Percentiles rank a stretch among this genome's conserved stretches.
Evolutionary conservation across 2,113 vertebrate genomes (phyloP).

Genomic region (Chloropsis cyanopogon): DNA sequence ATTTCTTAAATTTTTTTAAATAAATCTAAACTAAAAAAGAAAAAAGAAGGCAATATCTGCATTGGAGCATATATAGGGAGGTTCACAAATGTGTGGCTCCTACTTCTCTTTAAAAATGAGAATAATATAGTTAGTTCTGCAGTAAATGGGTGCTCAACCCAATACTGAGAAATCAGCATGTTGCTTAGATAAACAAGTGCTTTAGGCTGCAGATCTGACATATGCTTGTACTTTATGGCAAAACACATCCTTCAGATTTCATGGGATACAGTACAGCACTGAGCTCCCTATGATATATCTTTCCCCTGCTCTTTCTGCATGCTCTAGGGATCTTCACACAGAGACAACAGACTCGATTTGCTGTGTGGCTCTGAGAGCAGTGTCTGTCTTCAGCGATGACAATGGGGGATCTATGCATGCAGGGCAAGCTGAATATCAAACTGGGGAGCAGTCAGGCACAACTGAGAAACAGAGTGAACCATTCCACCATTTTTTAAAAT

Average conservation of each 20-base stretch:
- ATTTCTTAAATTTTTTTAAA: background rate
- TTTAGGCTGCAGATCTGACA: conserved; percentile 16
- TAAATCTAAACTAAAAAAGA: background rate
- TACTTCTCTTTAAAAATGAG: background rate
- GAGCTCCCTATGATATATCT: background rate
- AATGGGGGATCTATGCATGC: background rate
- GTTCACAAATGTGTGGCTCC: background rate
- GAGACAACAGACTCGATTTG: background rate
- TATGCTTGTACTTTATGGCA: background rate
- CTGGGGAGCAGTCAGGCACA: conserved; percentile 3
- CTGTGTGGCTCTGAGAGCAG: background rate
- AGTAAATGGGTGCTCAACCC: background rate
- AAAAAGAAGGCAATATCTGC: background rate
- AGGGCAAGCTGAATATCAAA: conserved; percentile 4
- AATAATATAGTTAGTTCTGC: background rate
- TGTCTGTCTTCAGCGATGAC: conserved; percentile 1
- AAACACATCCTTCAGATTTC: background rate
- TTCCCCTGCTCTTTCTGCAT: background rate
- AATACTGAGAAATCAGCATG: background rate
- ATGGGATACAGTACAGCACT: background rate
- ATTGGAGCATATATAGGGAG: background rate
- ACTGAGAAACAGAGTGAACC: background rate
- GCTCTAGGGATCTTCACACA: background rate
- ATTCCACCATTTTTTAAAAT: background rate
- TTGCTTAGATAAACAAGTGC: conserved; percentile 13